Conservation (phyloP, 1,140 invertebrate species). For the Trichoplusia ni region DNA sequence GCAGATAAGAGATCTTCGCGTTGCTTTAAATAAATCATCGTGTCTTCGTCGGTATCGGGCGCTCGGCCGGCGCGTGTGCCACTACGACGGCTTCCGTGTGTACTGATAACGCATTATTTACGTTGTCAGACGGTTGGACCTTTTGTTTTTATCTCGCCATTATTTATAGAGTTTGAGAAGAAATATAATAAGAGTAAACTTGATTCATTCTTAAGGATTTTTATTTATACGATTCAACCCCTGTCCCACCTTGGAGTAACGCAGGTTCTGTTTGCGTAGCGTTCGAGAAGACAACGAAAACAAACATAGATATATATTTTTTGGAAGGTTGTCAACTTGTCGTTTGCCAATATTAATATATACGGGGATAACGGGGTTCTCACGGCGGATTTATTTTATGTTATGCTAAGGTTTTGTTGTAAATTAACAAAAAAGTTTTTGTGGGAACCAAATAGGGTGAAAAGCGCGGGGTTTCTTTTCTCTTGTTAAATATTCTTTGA, state of each 20-base stretch:
- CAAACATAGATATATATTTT: constrained; percentile 36
- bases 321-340: constrained; percentile 43
- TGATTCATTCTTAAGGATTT: constrained; percentile 26
- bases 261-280: constrained; percentile 29
- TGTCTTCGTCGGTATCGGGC: constrained; percentile 35
- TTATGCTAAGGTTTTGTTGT: constrained; percentile 9
- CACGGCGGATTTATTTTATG: constrained; percentile 23
- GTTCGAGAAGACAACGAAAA: constrained; percentile 26
- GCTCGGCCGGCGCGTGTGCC: constrained; percentile 18
- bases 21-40: constrained; percentile 76
- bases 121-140: constrained; percentile 42
- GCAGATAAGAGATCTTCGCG: constrained; percentile 74
- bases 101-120: constrained; percentile 59
- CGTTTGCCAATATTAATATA: constrained; percentile 35
- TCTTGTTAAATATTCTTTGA: neutral
- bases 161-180: constrained; percentile 31
- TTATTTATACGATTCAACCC: constrained; percentile 29
- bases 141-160: constrained; percentile 49
- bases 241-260: neutral
- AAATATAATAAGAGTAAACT: constrained; percentile 32
- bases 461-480: neutral
- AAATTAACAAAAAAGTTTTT: constrained; percentile 13
- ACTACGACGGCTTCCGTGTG: constrained; percentile 22
- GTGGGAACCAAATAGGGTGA: neutral
- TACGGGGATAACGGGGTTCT: constrained; percentile 22